phyloP scores from a whole-genome alignment of 2,888 invertebrate species.

The Sussaba pulchella region DNA sequence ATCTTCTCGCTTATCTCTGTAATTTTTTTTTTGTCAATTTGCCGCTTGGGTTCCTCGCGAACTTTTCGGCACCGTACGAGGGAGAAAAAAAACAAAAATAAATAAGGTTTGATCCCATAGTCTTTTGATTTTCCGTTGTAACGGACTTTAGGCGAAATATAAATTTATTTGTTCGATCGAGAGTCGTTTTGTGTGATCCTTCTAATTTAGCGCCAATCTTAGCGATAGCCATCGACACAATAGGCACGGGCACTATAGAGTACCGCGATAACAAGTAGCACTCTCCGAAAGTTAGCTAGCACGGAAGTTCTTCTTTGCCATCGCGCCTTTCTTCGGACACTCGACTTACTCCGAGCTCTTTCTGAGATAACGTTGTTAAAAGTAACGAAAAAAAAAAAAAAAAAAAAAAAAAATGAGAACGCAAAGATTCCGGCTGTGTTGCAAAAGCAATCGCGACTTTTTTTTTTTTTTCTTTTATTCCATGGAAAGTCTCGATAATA shows the following conservation, averaged over 20 bases:
- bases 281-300: slow-evolving; percentile 82
- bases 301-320: slow-evolving; percentile 76
- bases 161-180: slow-evolving; percentile 57
- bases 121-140: slow-evolving; percentile 34
- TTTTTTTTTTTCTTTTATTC: neutral
- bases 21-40: slow-evolving; percentile 4
- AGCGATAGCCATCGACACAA: slow-evolving; percentile 74
- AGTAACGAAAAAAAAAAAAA: slow-evolving; percentile 2
- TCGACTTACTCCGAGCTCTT: slow-evolving; percentile 16
- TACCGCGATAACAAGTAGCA: slow-evolving; percentile 78
- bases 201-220: slow-evolving; percentile 65
- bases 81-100: too few relatives aligned
- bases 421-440: too few relatives aligned
- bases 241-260: slow-evolving; percentile 78
- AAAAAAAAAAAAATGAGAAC: neutral
- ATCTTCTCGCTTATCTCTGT: slow-evolving; percentile 22
- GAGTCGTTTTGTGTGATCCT: slow-evolving; percentile 47
- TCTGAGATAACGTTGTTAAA: slow-evolving; percentile 19
- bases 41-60: too few relatives aligned
- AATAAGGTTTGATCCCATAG: slow-evolving; percentile 3
- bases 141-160: slow-evolving; percentile 36
- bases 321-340: slow-evolving; percentile 62
- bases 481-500: neutral
- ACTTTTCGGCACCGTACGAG: too few relatives aligned
- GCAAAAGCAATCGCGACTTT: neutral